phyloP scores from a whole-genome alignment of 92 coral and sea anemone species.

The Actinostola sp. region DNA sequence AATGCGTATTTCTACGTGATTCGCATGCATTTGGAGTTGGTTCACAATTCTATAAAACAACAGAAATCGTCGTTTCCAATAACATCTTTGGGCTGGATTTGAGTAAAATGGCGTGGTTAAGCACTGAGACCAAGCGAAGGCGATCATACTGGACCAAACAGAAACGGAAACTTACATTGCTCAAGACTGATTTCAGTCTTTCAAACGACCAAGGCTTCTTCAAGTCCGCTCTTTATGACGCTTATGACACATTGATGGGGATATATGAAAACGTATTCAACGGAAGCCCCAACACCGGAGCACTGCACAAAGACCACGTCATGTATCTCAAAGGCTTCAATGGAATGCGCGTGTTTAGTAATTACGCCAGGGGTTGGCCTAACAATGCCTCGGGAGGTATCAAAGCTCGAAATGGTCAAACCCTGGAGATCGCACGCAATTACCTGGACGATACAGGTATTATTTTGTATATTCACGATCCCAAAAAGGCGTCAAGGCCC shows the following conservation, averaged over 20 bases:
- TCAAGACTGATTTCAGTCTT: conserved; percentile 36
- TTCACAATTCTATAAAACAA: conserved; percentile 12
- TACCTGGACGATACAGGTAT: conserved; percentile 54
- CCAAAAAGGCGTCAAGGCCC: conserved; percentile 5
- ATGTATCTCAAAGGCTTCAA: conserved; percentile 60
- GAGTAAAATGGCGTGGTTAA: conserved; percentile 38
- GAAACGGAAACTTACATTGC: conserved; percentile 34
- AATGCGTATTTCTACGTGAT: conserved; percentile 29
- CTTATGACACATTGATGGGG: conserved; percentile 22
- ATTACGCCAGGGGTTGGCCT: conserved; percentile 68
- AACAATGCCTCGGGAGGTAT: conserved; percentile 36
- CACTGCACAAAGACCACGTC: conserved; percentile 57
- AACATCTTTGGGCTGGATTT: conserved; percentile 48
- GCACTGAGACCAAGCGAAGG: conserved; percentile 3
- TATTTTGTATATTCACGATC: conserved; percentile 32
- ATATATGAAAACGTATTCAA: conserved; percentile 48
- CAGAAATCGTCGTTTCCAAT: neutral
- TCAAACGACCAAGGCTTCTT: conserved; percentile 51
- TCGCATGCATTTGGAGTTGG: conserved; percentile 43
- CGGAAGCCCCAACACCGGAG: too few species aligned
- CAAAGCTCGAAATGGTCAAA: conserved; percentile 49
- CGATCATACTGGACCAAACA: conserved; percentile 4
- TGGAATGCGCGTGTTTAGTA: conserved; percentile 8
- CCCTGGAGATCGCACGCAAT: conserved; percentile 43
- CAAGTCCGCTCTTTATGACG: conserved; percentile 43